Evolutionary conservation across 2,888 invertebrate species (phyloP), one percentile per base, ranked within the genome.

Genomic region (Cephus sareptanus): DNA sequence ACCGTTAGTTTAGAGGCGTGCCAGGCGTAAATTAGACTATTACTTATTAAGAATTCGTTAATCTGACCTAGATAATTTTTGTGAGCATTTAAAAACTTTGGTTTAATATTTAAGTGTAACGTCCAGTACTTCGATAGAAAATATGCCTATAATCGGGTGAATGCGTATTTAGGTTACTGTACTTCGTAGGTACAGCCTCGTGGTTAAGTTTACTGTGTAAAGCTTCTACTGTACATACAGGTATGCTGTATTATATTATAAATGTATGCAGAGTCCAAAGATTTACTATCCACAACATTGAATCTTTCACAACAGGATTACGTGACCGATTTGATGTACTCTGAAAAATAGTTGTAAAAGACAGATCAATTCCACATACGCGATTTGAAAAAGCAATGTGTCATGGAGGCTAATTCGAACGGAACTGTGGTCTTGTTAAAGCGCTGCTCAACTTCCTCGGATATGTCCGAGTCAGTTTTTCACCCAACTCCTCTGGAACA

Each of bases 241-340:
- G 9, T 56, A 56, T 9, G 23, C 23, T 56, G 23, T 23, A 23
- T 23, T 23, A 56, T 56, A 56, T 23, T 56, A 56, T 56, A 23
- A 23, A 23, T 56, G 56, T 56, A 9, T 56, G 9, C 23, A 56
- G 56, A 9, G 9, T 23, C 56, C 9, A 1, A 23, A 56, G 56
- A 56, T 56, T 56, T 6, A 6, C 23, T 23, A 1, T 2, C 2
- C 9, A 23, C 56, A 23, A 9, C 23, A 56, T 56, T 23, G 9
- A 9, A 23, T 56, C 23, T 9, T 56, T 9, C 23, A 56, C 23
- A 15, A 56, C 56, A 23, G 56, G 23, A 23, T 40, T 40, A 23
- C 40, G 40, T 23, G 15, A 40, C 40, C 40, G 40, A 40, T 76
- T 76, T 76, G 77, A 78, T 77, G 79, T 74, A 78, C 74, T 34